Evolutionary conservation across 1,140 invertebrate genomes (phyloP), one percentile per base, ranked within the genome.

Genomic region (Fragariocoptes setiger): DNA sequence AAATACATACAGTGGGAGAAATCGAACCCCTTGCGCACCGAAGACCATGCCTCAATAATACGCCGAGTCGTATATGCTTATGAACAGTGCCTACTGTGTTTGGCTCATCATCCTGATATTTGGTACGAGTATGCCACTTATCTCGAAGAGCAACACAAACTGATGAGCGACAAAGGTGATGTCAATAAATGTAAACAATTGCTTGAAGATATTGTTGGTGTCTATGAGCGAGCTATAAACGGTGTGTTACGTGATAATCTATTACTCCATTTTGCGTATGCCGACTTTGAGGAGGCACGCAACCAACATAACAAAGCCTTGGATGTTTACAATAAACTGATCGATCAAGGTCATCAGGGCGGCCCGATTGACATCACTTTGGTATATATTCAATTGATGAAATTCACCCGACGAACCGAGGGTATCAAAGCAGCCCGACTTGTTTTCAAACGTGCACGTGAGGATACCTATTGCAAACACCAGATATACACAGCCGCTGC

Each of bases 321-420:
- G 60, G 71, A 76, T 52, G 94, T 97, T 51, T 97, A 95, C 59
- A 76, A 82, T 43, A 74, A 76, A 48, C 74, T 83, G 52, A 59
- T 95, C 14, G 76, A 77, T 50, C 8, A 8, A 8, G 8, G n/a
- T n/a, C 8, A 31, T 8, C 8, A 31, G 8, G n/a, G n/a, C 25
- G 25, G n/a, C 8, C 25, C 8, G 8, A 74, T 85, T 21, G 83
- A 95, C 63, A 86, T 86, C 2, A 92, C 86, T 2, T 60, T 95
- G 58, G 78, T 83, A 0, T 99, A 86, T 54, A 77, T 97, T 35
- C 90, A 97, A 54, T 92, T 95, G 53, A 95, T 99, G 86, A 92
- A 92, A 62, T 99, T 97, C 59, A 75, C 80, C 0, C 64, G 88
- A 38, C 63, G 92, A 45, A 85, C 86, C 0, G 88, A 99, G 62